These are phyloP conservation scores for Nomada fucata DNA, from an alignment of 2,888 invertebrate genomes.

Conservation along the genomic window DNA sequence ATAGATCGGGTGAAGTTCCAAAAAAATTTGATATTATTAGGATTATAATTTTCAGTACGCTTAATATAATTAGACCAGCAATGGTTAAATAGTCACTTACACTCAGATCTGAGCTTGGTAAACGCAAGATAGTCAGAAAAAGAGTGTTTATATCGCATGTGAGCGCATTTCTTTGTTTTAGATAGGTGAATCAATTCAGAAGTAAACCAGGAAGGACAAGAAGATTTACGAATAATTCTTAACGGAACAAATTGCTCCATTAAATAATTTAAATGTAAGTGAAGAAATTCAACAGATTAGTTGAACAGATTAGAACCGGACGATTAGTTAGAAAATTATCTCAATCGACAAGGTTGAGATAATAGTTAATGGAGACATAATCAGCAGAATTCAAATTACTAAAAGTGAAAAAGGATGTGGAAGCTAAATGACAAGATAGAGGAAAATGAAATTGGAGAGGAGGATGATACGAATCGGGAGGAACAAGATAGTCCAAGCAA, in stretches of 20 bases:
- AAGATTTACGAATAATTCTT: background rate
- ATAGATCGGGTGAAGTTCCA: background rate
- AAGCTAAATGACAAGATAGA: background rate
- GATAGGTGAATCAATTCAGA: background rate
- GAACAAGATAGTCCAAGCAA: background rate
- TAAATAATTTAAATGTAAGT: background rate
- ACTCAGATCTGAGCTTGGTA: background rate
- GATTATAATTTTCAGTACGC: background rate
- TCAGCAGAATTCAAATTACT: background rate
- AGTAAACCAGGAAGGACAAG: constrained; percentile 5
- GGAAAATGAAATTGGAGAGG: background rate
- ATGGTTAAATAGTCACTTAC: background rate
- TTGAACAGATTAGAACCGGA: too few relatives aligned
- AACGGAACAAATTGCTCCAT: background rate
- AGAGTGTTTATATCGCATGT: constrained; percentile 3
- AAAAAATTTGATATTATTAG: background rate
- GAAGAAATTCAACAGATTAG: background rate
- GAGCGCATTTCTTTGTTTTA: background rate
- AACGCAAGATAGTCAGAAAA: constrained; percentile 3
- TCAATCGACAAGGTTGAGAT: background rate
- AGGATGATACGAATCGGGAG: background rate
- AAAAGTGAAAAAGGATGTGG: background rate
- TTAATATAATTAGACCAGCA: constrained; percentile 6
- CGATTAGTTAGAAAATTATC: background rate
- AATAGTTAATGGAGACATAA: constrained; percentile 3